Conservation (phyloP, 2,113 vertebrate genomes). For the Nesoenas mayeri region DNA sequence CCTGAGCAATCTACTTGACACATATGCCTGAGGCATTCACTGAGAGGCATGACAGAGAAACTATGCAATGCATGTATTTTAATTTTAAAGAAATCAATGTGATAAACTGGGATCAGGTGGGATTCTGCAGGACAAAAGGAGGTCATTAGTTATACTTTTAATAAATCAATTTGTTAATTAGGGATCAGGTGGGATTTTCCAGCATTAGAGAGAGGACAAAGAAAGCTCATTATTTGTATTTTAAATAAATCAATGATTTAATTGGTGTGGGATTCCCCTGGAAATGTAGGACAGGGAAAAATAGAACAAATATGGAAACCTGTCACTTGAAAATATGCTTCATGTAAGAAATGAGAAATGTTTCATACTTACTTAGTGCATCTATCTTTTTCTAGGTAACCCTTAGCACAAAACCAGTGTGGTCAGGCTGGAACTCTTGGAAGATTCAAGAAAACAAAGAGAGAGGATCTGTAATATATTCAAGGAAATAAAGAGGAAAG, state of each 20-base stretch:
- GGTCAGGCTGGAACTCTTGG: not conserved
- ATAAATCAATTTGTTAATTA: slow-evolving; percentile 59
- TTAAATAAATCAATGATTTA: slow-evolving; percentile 17
- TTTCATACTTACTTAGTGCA: not conserved
- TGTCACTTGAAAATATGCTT: not conserved
- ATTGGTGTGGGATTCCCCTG: not conserved
- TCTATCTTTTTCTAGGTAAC: not conserved
- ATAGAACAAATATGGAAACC: not conserved
- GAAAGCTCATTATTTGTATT: slow-evolving; percentile 5
- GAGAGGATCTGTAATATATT: not conserved
- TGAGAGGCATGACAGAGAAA: not conserved
- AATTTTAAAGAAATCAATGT: slow-evolving; percentile 37
- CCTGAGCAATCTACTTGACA: not conserved
- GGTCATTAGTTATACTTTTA: slow-evolving; percentile 17
- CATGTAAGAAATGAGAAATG: not conserved
- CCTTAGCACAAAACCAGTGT: not conserved
- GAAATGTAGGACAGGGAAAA: not conserved
- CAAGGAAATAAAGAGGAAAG: not conserved
- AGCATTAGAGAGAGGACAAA: slow-evolving; percentile 20
- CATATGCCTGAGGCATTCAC: not conserved
- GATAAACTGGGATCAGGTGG: slow-evolving; percentile 41
- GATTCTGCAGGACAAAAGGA: slow-evolving; percentile 41
- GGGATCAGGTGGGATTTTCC: slow-evolving; percentile 57
- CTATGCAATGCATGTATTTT: not conserved
- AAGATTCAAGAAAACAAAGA: not conserved